Base-by-base conservation (phyloP, 2,113 vertebrate species). In the Numenius arquata region DNA sequence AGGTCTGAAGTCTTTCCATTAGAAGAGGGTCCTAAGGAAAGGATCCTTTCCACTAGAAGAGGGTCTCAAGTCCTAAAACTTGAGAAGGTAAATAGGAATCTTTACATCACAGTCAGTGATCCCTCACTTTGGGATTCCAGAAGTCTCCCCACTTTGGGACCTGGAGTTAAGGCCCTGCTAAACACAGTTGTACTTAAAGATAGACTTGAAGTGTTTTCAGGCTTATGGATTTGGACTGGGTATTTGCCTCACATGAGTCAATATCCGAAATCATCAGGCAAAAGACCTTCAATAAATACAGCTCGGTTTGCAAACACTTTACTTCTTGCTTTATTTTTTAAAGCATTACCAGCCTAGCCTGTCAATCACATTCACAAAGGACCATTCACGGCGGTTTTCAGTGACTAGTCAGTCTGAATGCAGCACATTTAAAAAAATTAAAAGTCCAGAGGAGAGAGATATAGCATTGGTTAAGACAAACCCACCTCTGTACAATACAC, bases 281-380 rank as follows among this genome's bases (percentile, higher is more conserved):
- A 90, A 95, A 82, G 12, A 30, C 75, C 78, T 79, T 95, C 86
- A 74, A 90, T 86, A 96, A 96, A 85, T 43, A 70, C 2, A 94
- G 45, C 25, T 94, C 67, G 38, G 80, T 96, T 95, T 94, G 78
- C 72, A 92, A 97, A 93, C 77, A 73, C 41, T 82, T 73, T 78
- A 79, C 36, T 86, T 91, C 88, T 84, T 92, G 59, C 77, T 90
- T 84, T 95, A 75, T 91, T 94, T 96, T 95, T 90, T 68, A 74
- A 90, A 79, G 58, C 27, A 30, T 68, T 91, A 52, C 65, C 83
- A 93, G 81, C 43, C 77, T 58, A 58, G 22, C 43, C 70, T 66
- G 73, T 92, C 91, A 95, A n/a, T 85, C 71, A 52, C 5, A 12
- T 67, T 95, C 83, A 94, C 53, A 88, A 92, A 94, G 45, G 62